Evolutionary conservation across 2,888 invertebrate species (phyloP).

Genomic region (Ophion ellenae): DNA sequence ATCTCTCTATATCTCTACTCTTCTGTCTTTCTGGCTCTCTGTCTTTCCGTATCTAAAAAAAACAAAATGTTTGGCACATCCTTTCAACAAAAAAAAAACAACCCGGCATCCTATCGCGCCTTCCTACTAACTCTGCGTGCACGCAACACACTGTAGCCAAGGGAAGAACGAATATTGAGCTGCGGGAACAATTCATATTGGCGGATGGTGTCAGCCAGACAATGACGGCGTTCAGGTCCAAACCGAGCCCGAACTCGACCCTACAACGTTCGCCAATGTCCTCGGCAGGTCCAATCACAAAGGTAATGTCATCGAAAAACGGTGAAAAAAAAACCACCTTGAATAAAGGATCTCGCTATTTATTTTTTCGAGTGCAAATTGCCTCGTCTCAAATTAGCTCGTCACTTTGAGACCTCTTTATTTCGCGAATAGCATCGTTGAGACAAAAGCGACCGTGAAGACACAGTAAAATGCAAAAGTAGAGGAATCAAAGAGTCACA

Average conservation of each 20-base stretch:
- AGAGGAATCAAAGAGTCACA: neutral
- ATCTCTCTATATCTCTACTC: conserved; percentile 24
- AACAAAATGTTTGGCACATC: conserved; percentile 72
- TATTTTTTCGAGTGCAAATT: conserved; percentile 50
- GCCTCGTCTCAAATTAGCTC: conserved; percentile 31
- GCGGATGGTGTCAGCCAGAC: conserved; percentile 99
- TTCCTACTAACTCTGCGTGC: conserved; percentile 80
- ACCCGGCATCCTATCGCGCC: conserved; percentile 75
- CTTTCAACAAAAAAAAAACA: conserved; percentile 63
- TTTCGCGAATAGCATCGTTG: conserved; percentile 50
- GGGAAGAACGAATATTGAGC: conserved; percentile 99
- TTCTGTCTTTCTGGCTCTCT: conserved; percentile 52
- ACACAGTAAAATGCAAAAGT: conserved; percentile 11
- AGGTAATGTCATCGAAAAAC: conserved; percentile 87
- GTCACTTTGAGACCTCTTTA: conserved; percentile 58
- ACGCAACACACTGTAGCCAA: conserved; percentile 92
- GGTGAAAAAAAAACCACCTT: conserved; percentile 19
- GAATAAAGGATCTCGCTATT: conserved; percentile 44
- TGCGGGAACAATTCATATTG: conserved; percentile 99
- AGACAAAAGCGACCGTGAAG: conserved; percentile 33
- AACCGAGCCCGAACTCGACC: conserved; percentile 93
- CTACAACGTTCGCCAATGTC: conserved; percentile 86
- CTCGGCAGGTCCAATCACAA: conserved; percentile 96
- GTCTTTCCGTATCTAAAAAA: conserved; percentile 63
- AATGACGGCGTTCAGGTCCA: conserved; percentile 99